phyloP scores from a whole-genome alignment of 2,797 vertebrate genomes.

The Enteromius thamalakanensis region DNA sequence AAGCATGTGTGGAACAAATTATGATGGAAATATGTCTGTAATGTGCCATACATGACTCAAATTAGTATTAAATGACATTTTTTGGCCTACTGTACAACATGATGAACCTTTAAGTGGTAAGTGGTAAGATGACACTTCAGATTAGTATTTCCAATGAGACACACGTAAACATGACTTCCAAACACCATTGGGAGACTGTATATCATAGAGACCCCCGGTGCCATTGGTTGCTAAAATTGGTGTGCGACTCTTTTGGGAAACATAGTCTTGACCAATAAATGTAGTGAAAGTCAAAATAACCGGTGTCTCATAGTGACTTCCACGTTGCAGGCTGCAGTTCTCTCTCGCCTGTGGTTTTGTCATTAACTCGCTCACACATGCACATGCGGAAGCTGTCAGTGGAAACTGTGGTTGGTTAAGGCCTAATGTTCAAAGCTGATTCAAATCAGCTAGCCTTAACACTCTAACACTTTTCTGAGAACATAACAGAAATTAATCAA shows the following conservation, averaged over 20 bases:
- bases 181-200: not conserved
- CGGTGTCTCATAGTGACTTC: not conserved
- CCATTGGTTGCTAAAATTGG: not conserved
- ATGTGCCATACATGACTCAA: not conserved
- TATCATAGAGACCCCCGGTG: not conserved
- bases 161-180: not conserved
- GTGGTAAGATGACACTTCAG: not conserved
- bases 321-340: slow-evolving; percentile 21
- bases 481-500: not conserved
- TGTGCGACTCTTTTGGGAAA: not conserved
- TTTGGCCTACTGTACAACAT: not conserved
- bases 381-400: slow-evolving; percentile 38
- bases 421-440: slow-evolving; percentile 42
- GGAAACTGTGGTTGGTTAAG: slow-evolving; percentile 51
- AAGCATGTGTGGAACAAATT: not conserved
- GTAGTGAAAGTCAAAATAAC: slow-evolving; percentile 7
- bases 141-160: not conserved
- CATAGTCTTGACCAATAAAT: not conserved
- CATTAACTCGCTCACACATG: slow-evolving; percentile 33
- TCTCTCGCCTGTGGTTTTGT: slow-evolving; percentile 20
- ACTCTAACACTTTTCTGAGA: not conserved
- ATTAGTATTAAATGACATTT: not conserved
- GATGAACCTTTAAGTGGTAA: not conserved
- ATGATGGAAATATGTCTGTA: not conserved
- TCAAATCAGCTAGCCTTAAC: slow-evolving; percentile 35